phyloP scores from a whole-genome alignment of 2,113 vertebrate genomes.

The Gadus macrocephalus region DNA sequence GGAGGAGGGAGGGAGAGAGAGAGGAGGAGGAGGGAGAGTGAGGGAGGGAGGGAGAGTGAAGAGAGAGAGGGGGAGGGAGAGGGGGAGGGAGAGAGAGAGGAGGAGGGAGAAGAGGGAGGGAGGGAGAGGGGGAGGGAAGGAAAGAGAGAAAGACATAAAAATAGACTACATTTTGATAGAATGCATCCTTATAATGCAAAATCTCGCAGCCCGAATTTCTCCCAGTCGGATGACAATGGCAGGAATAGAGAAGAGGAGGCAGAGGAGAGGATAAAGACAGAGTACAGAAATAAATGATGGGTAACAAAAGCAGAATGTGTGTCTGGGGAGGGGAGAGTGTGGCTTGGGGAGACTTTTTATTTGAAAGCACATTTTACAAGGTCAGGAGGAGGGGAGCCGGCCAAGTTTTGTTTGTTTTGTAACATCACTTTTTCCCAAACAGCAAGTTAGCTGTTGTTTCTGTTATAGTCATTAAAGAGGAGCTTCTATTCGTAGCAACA shows the following conservation, averaged over 20 bases:
- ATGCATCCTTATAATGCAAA: constrained; percentile 14
- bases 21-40: neutral
- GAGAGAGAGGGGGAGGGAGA: neutral
- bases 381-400: neutral
- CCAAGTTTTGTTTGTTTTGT: too few relatives aligned
- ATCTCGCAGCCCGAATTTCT: constrained; percentile 14
- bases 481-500: neutral
- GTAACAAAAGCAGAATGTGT: neutral
- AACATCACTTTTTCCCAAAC: too few relatives aligned
- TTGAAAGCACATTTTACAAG: neutral
- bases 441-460: neutral
- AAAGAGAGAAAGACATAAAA: constrained; percentile 17
- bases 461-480: neutral
- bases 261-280: too few relatives aligned
- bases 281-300: too few relatives aligned
- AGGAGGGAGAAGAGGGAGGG: neutral
- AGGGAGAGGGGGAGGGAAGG: neutral
- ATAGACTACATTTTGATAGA: constrained; percentile 15
- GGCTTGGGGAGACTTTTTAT: neutral
- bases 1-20: neutral
- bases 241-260: too few relatives aligned
- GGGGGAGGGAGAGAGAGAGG: neutral
- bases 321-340: neutral
- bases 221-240: neutral
- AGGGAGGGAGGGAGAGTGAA: neutral